Evolutionary conservation across 1,140 invertebrate species (phyloP), one percentile per base, ranked within the genome.

Genomic region (Acyrthosiphon pisum): DNA sequence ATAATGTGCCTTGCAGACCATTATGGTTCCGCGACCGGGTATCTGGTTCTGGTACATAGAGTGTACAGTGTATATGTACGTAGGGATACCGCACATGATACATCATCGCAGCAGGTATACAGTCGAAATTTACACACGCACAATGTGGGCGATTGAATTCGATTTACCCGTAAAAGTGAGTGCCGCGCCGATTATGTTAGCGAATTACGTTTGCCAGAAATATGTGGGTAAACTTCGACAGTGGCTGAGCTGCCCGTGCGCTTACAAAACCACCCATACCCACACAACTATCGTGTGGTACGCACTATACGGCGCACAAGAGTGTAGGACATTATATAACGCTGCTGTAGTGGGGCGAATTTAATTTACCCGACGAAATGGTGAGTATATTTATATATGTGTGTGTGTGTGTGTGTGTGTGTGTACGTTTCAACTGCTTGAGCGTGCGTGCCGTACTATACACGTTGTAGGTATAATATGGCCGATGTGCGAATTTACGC

Each of bases 161-260:
- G 60, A 76, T 76, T 76, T 76, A 76, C 30, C 60, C 60, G n/a
- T n/a, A 76, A 76, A 76, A 76, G 60, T 76, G 60, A 76, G 60
- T 76, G 60, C 60, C n/a, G n/a, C n/a, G n/a, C 60, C 60, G 60
- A n/a, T 35, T 76, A 76, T 76, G 60, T 68, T n/a, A 68, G 60
- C 30, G 60, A 68, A 68, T 68, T n/a, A n/a, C 30, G 30, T 68
- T 68, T n/a, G 60, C 4, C n/a, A n/a, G 60, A 68, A 68, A 68
- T 68, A 68, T 68, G 60, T 68, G 60, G 60, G 60, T n/a, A 68
- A 68, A 68, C 60, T 68, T 68, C 30, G 60, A 68, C 60, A 4
- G 60, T n/a, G 30, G 60, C 30, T 14, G n/a, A 60, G 30, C 30
- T 30, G 60, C 30, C 60, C 60, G n/a, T 30, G 30, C 4, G 4